Conservation (phyloP, 2,888 invertebrate genomes). For the Hypsopygia costalis region DNA sequence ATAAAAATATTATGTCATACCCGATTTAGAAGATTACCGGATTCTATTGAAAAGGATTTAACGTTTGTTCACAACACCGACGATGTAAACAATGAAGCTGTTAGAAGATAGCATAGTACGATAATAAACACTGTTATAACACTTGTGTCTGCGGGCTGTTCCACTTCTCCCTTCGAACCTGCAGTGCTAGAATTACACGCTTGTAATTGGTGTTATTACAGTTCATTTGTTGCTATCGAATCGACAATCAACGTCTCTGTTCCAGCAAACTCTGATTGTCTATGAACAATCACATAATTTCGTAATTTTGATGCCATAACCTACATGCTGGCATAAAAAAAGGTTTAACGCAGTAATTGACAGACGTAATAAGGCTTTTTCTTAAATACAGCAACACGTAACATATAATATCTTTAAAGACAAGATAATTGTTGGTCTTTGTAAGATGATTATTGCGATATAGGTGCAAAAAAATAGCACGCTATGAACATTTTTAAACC, state of each 20-base stretch:
- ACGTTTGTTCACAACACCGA: too few relatives aligned
- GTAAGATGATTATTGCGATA: conserved; percentile 20
- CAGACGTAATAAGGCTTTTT: conserved; percentile 30
- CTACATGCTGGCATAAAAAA: conserved; percentile 20
- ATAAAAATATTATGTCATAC: too few relatives aligned
- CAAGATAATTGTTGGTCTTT: conserved; percentile 45
- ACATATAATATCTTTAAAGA: conserved; percentile 21
- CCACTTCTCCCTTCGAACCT: conserved; percentile 1
- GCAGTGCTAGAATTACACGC: background rate
- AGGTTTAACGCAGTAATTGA: conserved; percentile 43
- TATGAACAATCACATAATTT: conserved; percentile 37
- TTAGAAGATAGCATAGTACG: background rate
- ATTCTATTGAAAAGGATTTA: too few relatives aligned
- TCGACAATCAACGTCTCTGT: conserved; percentile 10
- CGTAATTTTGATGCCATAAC: conserved; percentile 27
- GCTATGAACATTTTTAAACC: background rate
- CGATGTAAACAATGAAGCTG: background rate
- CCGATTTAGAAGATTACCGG: too few relatives aligned
- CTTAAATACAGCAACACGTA: conserved; percentile 9
- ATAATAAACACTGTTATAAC: background rate
- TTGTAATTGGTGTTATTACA: conserved; percentile 24
- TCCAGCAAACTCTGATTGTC: conserved; percentile 2
- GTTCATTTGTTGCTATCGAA: conserved; percentile 20
- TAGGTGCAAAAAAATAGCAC: too few relatives aligned
- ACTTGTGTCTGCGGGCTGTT: background rate